Evolutionary conservation across 1,140 invertebrate genomes (phyloP), one percentile per base, ranked within the genome.

Genomic region (Monochamus saltuarius): DNA sequence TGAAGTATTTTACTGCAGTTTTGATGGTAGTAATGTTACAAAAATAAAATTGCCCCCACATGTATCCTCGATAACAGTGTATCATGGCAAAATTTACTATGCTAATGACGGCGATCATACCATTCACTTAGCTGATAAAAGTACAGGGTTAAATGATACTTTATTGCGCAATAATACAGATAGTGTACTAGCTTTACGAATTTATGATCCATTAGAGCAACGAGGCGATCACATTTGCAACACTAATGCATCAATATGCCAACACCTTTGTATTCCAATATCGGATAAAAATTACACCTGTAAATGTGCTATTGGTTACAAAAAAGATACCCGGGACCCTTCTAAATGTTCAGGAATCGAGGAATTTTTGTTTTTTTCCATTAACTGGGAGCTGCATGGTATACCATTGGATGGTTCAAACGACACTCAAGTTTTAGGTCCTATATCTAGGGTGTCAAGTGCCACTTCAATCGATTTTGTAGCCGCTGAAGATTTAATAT

Each of bases 251-350:
- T 83, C 84, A 37, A 81, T 80, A 34, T 94, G 91, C 74, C 80
- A 86, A 58, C 91, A 95, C 75, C 76, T 95, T 2, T 95, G 92
- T 76, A 74, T 95, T 51, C 87, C 91, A 9, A 78, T 81, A 14
- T 83, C 83, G 0, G 56, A 68, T 8, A 77, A 70, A 0, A 75
- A 77, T 9, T 80, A 82, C 63, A 80, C 81, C 0, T 95, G 92
- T 74, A 82, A 80, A 52, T 95, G 92, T 77, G 88, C 91, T 1
- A 81, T 85, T 29, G 92, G 92, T 1, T 92, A 88, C 76, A 64
- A 71, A 14, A 66, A 78, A 11, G 80, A 87, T 72, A 78, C 81
- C 1, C 75, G 75, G 9, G 77, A 88, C 69, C 65, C 72, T 0
- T 78, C 71, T 13, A 75, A 75, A 37, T 85, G 84, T 59, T 61